Percentiles rank a stretch among this genome's conserved stretches.
Conservation (phyloP, 2,888 invertebrate genomes). For the Fabriciana adippe region DNA sequence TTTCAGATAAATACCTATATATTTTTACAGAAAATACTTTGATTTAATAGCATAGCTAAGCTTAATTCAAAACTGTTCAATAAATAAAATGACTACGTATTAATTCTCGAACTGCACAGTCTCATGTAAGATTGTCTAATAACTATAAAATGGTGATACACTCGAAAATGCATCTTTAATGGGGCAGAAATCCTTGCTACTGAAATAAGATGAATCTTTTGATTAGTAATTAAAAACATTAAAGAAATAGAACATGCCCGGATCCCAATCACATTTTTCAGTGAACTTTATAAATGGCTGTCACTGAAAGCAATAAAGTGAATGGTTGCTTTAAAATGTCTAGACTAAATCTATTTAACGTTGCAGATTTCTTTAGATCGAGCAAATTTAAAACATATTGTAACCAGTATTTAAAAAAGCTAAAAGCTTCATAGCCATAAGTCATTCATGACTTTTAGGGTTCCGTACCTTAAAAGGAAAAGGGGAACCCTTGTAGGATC, state of each 20-base stretch:
- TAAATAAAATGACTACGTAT: no score
- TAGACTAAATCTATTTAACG: conserved; percentile 41
- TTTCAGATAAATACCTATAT: no score
- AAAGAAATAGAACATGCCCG: not conserved
- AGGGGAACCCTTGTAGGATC: no score
- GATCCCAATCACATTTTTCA: conserved; percentile 30
- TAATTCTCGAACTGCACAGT: no score
- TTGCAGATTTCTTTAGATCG: conserved; percentile 38
- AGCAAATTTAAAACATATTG: conserved; percentile 30
- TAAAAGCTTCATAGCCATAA: no score
- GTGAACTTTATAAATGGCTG: conserved; percentile 30
- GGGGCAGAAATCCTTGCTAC: not conserved
- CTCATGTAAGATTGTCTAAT: no score
- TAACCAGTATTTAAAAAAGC: not conserved
- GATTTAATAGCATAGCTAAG: not conserved
- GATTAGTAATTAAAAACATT: conserved; percentile 4
- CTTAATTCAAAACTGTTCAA: no score
- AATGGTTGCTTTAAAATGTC: conserved; percentile 39
- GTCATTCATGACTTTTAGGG: no score
- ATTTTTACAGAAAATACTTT: not conserved
- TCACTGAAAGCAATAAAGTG: conserved; percentile 34
- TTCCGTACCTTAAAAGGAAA: no score
- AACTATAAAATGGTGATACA: no score
- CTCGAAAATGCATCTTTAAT: no score
- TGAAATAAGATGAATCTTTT: not conserved